Conservation (phyloP, 2,113 vertebrate genomes). For the Scomber scombrus region DNA sequence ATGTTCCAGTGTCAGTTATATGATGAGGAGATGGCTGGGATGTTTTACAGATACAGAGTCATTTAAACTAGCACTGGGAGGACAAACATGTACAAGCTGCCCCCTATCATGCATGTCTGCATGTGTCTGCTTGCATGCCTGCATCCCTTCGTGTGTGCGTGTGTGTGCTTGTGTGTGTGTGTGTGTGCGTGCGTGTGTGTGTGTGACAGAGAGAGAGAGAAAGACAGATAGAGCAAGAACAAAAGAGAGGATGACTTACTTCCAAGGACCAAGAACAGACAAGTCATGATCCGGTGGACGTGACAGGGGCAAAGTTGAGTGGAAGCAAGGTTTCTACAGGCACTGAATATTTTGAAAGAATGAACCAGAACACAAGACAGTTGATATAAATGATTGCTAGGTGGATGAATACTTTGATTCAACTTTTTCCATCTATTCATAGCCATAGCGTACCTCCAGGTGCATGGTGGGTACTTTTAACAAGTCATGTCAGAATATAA, state of each 20-base stretch:
- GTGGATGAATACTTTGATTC: background rate
- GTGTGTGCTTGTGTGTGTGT: background rate
- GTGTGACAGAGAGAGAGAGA: background rate
- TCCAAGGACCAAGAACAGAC: background rate
- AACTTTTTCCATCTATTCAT: too few species aligned
- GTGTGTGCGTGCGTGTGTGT: background rate
- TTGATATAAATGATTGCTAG: background rate
- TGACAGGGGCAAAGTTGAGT: background rate
- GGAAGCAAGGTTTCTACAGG: background rate
- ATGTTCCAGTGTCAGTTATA: background rate
- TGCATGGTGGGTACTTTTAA: too few species aligned
- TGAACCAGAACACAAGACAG: background rate
- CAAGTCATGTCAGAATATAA: too few species aligned
- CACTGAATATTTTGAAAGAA: background rate
- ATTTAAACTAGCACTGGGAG: constrained; percentile 8
- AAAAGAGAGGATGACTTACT: too few species aligned
- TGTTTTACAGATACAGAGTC: background rate
- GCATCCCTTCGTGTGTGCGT: too few species aligned
- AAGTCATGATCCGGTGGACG: background rate
- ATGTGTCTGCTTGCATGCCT: too few species aligned
- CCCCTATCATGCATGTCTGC: too few species aligned
- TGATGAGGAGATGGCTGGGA: background rate
- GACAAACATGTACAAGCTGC: constrained; percentile 1
- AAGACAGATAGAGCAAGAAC: background rate
- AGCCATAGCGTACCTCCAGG: too few species aligned